A percentile compares a stretch with the other conserved stretches of the same genome.
Evolutionary conservation across 2,113 vertebrate genomes (phyloP).

Genomic region (Plestiodon gilberti): DNA sequence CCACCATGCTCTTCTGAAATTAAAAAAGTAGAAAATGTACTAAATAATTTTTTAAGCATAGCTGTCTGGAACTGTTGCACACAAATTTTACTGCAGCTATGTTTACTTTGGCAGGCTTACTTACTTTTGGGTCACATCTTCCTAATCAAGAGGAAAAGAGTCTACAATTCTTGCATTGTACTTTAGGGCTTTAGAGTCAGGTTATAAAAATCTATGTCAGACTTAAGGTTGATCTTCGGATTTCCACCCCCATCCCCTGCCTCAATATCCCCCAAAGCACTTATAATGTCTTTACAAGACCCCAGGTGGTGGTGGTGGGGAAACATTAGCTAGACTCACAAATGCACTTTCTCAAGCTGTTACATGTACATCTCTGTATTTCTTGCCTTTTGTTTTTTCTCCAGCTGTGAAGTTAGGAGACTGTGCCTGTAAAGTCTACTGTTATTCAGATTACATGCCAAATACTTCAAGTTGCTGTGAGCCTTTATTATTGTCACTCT

Average conservation of each 20-base stretch:
- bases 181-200: not conserved
- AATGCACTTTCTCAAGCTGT: not conserved
- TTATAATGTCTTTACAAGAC: not conserved
- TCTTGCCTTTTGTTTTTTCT: not conserved
- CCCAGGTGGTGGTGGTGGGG: too few species aligned
- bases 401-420: not conserved
- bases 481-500: not conserved
- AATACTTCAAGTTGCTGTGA: not conserved
- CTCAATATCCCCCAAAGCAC: not conserved
- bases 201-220: not conserved
- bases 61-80: conserved; percentile 19
- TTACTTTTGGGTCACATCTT: conserved; percentile 20
- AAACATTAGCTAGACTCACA: not conserved
- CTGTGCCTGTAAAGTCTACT: not conserved
- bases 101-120: conserved; percentile 5
- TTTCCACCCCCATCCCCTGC: too few species aligned
- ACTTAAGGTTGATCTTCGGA: not conserved
- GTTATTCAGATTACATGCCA: not conserved
- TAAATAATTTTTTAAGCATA: not conserved
- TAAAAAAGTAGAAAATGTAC: not conserved
- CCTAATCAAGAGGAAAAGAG: not conserved
- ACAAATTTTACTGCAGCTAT: not conserved
- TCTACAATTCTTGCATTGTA: conserved; percentile 9
- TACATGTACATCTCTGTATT: not conserved
- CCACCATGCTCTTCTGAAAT: not conserved